Base-by-base conservation (phyloP, 2,888 invertebrate species). In the Bruchidius siliquastri region DNA sequence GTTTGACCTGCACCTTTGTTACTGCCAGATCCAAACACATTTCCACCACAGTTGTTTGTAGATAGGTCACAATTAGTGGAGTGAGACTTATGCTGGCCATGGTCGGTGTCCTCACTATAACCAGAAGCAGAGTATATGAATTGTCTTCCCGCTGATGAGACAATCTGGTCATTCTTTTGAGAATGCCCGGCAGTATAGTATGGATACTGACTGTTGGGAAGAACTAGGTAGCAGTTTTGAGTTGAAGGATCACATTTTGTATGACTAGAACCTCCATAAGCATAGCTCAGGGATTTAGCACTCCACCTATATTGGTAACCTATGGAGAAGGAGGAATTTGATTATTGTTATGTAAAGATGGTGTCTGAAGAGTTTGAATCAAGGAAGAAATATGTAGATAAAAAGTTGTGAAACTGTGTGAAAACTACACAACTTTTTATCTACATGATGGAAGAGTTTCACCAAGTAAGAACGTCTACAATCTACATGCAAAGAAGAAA, bases 211-310 rank as follows among this genome's bases (percentile, higher is more conserved):
- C 22, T 69, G 69, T 22, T 22, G 20, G 69, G 22, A 20, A 49
- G 18, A 49, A 26, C 75, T 75, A 26, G 73, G 68, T 22, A 20
- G n/a, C 20, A 70, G 2, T 49, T 67, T 69, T 8, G 66, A 18
- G n/a, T 71, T 67, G 22, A 10, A 67, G 26, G 22, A 49, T 49
- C 49, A 49, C 49, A 49, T 49, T 49, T 49, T 18, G 49, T 49
- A 13, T 49, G 49, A 13, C 49, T 49, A 18, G 26, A 8, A 26
- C 26, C 26, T 2, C 26, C 26, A 26, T 26, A 26, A 26, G 26
- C 26, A 26, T 8, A 26, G 26, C 8, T 26, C 8, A 4, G 26
- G 8, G 26, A 4, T 2, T 26, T 26, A 8, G 26, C 2, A 26
- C 26, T 26, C 2, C 26, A 26, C 26, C 26, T 26, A 49, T 49